A percentile compares a stretch with the other conserved stretches of the same genome.
Evolutionary conservation across 1,140 invertebrate species (phyloP).

Genomic region (Aphaenogaster floridana): DNA sequence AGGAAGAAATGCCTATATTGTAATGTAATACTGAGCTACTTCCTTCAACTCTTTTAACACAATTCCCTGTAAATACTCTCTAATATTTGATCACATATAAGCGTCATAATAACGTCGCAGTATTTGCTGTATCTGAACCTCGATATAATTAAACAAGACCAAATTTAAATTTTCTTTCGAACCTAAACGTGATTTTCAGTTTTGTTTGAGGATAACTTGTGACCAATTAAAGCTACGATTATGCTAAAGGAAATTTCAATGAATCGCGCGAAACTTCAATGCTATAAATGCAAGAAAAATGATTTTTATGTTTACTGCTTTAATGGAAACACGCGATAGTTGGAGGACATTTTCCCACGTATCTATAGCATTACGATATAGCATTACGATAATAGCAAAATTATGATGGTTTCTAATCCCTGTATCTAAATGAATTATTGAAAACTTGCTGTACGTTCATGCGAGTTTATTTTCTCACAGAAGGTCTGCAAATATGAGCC

Average conservation of each 20-base stretch:
- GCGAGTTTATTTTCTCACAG: conserved; percentile 25
- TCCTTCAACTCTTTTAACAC: conserved; percentile 9
- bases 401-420: neutral
- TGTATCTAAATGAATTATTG: neutral
- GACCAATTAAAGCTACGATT: neutral
- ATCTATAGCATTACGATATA: neutral
- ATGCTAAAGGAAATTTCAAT: neutral
- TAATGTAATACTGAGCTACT: conserved; percentile 21
- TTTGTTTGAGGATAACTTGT: neutral
- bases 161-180: neutral
- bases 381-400: neutral
- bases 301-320: neutral
- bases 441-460: neutral
- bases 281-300: neutral
- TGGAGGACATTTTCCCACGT: neutral
- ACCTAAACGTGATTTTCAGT: neutral
- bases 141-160: neutral
- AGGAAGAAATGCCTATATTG: conserved; percentile 39
- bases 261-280: neutral
- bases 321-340: neutral
- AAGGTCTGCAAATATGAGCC: conserved; percentile 9
- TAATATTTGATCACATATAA: neutral
- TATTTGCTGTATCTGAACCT: neutral
- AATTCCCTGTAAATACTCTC: conserved; percentile 10
- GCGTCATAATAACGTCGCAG: neutral